Evolutionary conservation across 2,888 invertebrate genomes (phyloP).

Genomic region (Callyntrura guangdongensis): DNA sequence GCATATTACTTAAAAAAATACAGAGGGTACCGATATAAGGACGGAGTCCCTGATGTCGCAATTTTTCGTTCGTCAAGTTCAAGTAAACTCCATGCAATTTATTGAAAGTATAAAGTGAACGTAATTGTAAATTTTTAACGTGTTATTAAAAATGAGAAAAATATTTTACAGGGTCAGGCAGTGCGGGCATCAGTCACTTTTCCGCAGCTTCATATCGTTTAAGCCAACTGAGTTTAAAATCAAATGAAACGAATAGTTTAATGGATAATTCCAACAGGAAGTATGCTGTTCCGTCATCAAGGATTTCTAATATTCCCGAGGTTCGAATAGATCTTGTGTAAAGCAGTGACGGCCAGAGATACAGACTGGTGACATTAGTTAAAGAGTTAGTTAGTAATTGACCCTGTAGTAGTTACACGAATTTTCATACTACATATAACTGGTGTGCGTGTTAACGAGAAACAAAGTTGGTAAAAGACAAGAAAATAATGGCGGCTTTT

Average conservation of each 20-base stretch:
- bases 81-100: conserved; percentile 26
- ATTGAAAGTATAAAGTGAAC: too few relatives aligned
- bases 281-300: conserved; percentile 39
- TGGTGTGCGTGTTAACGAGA: too few relatives aligned
- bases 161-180: background rate
- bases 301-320: conserved; percentile 42
- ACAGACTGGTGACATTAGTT: too few relatives aligned
- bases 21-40: conserved; percentile 53
- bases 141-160: background rate
- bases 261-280: conserved; percentile 10
- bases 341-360: background rate
- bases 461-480: too few relatives aligned
- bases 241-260: background rate
- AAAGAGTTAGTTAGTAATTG: too few relatives aligned
- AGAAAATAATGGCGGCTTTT: conserved; percentile 38
- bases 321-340: conserved; percentile 35
- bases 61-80: conserved; percentile 57
- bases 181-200: conserved; percentile 51
- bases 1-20: conserved; percentile 61
- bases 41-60: conserved; percentile 63
- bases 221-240: conserved; percentile 35
- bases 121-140: background rate
- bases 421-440: too few relatives aligned
- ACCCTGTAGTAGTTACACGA: too few relatives aligned
- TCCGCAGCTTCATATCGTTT: conserved; percentile 35